These are phyloP conservation scores for Chouioia cunea DNA, from an alignment of 2,888 invertebrate species.

Conservation along the genomic window DNA sequence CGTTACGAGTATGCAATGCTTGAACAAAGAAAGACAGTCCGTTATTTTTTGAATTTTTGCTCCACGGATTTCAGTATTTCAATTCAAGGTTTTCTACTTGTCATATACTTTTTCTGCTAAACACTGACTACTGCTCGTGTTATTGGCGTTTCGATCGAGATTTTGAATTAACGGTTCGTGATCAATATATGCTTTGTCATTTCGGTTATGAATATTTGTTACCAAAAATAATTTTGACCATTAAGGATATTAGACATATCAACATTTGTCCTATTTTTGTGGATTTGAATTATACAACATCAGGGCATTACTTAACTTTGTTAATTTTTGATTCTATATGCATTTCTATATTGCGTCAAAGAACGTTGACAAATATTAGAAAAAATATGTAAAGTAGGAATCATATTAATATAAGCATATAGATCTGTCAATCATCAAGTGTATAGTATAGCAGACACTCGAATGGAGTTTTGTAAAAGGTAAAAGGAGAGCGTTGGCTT, in stretches of 20 bases:
- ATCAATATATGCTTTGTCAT: neutral
- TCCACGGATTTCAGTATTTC: slow-evolving; percentile 3
- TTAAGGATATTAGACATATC: neutral
- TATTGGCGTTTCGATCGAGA: neutral
- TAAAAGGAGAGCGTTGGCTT: slow-evolving; percentile 28
- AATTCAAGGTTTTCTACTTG: slow-evolving; percentile 24
- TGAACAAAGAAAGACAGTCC: no score
- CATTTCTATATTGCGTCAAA: neutral
- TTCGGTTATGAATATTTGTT: neutral
- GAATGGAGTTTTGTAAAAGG: slow-evolving; percentile 6
- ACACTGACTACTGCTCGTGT: neutral
- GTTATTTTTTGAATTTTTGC: no score
- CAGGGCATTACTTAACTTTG: no score
- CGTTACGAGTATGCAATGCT: no score
- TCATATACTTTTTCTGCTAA: slow-evolving; percentile 1
- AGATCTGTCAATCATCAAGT: neutral
- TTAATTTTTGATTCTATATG: neutral
- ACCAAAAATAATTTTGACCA: neutral
- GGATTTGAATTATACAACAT: neutral
- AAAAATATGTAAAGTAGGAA: neutral
- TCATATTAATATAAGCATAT: no score
- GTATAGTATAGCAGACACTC: neutral
- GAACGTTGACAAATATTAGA: neutral
- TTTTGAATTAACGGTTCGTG: neutral
- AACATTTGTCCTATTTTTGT: neutral